Evolutionary conservation across 1,140 invertebrate genomes (phyloP).

Genomic region (Zeugodacus cucurbitae): DNA sequence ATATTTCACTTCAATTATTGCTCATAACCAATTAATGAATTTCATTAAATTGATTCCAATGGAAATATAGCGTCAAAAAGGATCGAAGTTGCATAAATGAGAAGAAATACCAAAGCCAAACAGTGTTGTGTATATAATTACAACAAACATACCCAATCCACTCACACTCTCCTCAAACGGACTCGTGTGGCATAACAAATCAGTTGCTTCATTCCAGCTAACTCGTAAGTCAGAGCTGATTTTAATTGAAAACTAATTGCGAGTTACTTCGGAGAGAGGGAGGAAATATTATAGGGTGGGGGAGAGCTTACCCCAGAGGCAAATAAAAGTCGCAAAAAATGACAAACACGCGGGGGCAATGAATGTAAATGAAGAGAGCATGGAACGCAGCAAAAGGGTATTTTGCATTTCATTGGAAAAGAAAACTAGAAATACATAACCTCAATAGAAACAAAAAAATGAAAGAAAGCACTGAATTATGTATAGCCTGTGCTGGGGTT

Average conservation of each 20-base stretch:
- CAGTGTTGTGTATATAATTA: background rate
- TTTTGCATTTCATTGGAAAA: background rate
- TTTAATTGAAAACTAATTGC: constrained; percentile 36
- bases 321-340: background rate
- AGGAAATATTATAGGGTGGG: background rate
- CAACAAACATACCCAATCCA: background rate
- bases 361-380: background rate
- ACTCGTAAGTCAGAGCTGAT: constrained; percentile 3
- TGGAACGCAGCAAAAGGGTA: background rate
- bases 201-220: background rate
- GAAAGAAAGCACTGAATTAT: background rate
- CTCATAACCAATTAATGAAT: too few relatives aligned
- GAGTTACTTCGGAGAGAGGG: background rate
- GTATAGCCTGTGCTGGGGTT: background rate
- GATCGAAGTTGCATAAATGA: background rate
- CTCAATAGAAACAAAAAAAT: background rate
- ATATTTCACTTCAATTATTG: too few relatives aligned
- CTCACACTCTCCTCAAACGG: background rate
- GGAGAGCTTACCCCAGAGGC: background rate
- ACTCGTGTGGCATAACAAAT: background rate
- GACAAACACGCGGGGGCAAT: background rate
- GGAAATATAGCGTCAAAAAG: background rate
- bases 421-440: background rate
- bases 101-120: background rate
- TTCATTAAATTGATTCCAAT: too few relatives aligned